Evolutionary conservation across 2,113 vertebrate genomes (phyloP), one percentile per base, ranked within the genome.

Genomic region (Pelmatolapia mariae): DNA sequence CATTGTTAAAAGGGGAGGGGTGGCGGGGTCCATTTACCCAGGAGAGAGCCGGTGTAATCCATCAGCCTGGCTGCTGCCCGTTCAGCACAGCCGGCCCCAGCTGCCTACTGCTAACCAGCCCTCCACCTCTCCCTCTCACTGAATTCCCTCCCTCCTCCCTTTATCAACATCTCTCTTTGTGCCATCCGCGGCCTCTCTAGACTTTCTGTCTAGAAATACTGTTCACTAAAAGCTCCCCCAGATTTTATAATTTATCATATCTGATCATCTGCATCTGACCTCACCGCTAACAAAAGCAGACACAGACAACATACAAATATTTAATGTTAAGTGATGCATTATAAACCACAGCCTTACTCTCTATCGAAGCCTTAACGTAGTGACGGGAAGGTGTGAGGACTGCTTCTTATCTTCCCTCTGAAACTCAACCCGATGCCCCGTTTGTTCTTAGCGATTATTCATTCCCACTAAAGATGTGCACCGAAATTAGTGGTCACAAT

Each of bases 1-100:
- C 91, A 76, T 92, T 95, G 94, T 92, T 95, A 86, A 90, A 83
- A 92, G 92, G 87, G 93, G 93, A 93, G 93, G 94, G 91, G 86
- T 87, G 88, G 89, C 8, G 89, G 93, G 96, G 93, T 96, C 92
- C 90, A 87, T 95, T 96, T 96, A 96, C 96, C 94, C 94, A 92
- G 90, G 94, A 95, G 96, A 95, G 94, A 89, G 95, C 87, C 33
- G 38, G 76, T 94, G 94, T 94, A 95, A 96, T 96, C 93, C 95
- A 96, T 96, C 94, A 96, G 95, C 93, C 86, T 78, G 86, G 93
- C 93, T 90, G 94, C 93, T 95, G 94, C 92, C 93, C 85, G 83
- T 94, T 93, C 93, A 89, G 90, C 92, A 92, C 92, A 90, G 87
- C 82, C 86, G 54, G 86, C 88, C 92, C 83, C 91, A 92, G 90